phyloP scores from a whole-genome alignment of 1,140 invertebrate species.

The Magallana ariakensis region DNA sequence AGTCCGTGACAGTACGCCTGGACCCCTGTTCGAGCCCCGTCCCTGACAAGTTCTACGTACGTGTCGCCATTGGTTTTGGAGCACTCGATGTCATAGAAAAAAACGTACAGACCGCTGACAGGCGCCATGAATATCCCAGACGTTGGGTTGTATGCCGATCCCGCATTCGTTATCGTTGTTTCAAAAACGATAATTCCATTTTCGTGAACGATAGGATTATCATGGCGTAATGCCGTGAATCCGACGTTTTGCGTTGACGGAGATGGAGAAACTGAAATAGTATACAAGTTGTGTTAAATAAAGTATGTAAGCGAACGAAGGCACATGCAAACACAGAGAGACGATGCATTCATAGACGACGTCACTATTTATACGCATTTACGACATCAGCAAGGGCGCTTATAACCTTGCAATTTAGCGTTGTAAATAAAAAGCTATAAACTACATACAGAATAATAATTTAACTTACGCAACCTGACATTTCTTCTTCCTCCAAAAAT shows the following conservation, averaged over 20 bases:
- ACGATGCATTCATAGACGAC: neutral
- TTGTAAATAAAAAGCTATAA: neutral
- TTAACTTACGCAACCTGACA: neutral
- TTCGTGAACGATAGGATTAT: neutral
- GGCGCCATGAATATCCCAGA: neutral
- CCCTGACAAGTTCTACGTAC: conserved; percentile 4
- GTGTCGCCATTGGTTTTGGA: neutral
- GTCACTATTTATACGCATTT: neutral
- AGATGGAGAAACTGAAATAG: neutral
- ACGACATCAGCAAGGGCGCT: neutral
- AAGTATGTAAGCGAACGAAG: neutral
- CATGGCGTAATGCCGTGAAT: neutral
- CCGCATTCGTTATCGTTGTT: neutral
- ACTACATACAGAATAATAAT: too few species aligned
- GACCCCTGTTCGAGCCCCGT: neutral
- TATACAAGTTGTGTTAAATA: neutral
- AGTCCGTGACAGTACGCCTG: conserved; percentile 22
- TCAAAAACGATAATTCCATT: neutral
- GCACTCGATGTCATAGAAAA: conserved; percentile 2
- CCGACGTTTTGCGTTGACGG: neutral
- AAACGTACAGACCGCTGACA: neutral
- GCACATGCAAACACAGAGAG: too few species aligned
- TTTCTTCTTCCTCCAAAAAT: neutral
- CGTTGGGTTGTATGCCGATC: neutral
- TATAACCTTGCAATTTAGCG: neutral